Evolutionary conservation across 1,140 invertebrate genomes (phyloP), one percentile per base, ranked within the genome.

Genomic region (Pararge aegeria): DNA sequence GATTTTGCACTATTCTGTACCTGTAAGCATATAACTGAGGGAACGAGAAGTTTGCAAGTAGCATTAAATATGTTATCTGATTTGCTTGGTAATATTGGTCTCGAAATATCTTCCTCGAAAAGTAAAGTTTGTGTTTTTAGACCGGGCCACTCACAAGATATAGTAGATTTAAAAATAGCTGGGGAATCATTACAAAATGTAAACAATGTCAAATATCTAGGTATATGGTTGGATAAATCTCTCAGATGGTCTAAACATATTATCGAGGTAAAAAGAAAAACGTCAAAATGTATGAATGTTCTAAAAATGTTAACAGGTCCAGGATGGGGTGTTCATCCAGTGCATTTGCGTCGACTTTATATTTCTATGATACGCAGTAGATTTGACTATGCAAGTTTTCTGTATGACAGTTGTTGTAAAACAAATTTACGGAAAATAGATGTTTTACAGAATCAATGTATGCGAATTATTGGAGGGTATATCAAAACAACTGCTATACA

Each of bases 1-100:
- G 70, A 72, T 49, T 68, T 66, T 48, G 61, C 64, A 15, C 24
- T 68, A n/a, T 72, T 59, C 30, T 46, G 5, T 18, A 50, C 2
- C 2, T 2, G 16, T 40, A 40, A 15, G 7, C 13, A 40, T 5
- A 15, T 40, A 40, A 15, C 1, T 15, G 3, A 4, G 4, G 1
- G 37, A 3, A 13, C 1, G 16, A 2, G 1, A 2, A 40, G 16
- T 4, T 5, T 40, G 1, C 37, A 16, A 37, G 50, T 44, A 52
- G 42, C 40, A 3, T 50, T 21, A 46, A 42, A 46, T 4, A 6
- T 7, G 7, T 66, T 7, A 59, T 63, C 16, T 46, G 21, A 6
- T 51, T 64, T n/a, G 66, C 66, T 27, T 0, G 37, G 16, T 40
- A 13, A 15, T 2, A 13, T 30, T 7, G 29, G 29, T 7, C 29